Evolutionary conservation across 2,113 vertebrate species (phyloP), one percentile per base, ranked within the genome.

Genomic region (Prionailurus viverrinus): DNA sequence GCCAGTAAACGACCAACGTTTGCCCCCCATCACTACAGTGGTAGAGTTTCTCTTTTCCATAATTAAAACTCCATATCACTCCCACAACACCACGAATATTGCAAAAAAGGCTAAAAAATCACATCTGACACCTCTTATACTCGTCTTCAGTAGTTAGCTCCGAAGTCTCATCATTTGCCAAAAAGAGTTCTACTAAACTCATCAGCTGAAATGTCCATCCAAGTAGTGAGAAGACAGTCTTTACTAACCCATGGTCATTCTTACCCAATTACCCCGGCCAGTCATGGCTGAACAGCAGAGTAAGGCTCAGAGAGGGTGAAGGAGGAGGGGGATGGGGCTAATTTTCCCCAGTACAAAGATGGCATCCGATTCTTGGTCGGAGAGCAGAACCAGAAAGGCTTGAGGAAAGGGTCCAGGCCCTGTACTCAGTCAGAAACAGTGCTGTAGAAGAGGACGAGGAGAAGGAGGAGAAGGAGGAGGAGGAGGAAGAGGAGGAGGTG

Each of bases 391-490:
- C 89, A 83, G n/a, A 97, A 95, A 97, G 76, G 91, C 91, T 97
- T 33, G 94, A 97, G 53, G 48, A 95, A 65, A 91, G 80, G 87
- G 92, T 95, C 92, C 97, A 58, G 92, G 80, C 90, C 94, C 96
- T 96, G 90, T 51, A 14, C 94, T 99, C 97, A 55, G 55, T 55
- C 55, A 55, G 16, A 55, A 19, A 7, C 41, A 41, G 41, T 41
- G 41, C 41, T 41, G 41, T 6, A 41, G 41, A 41, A 41, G 41
- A 41, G 39, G 39, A 41, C 4, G 53, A 18, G 16, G 53, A 55
- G 98, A 97, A 98, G 36, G 98, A 98, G 76, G 98, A 98, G 66
- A 97, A 98, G 12, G n/a, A n/a, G n/a, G n/a, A n/a, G n/a, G n/a
- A n/a, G n/a, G n/a, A n/a, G n/a, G n/a, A n/a, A n/a, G n/a, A n/a